Conservation (phyloP, 2,888 invertebrate species). For the Conomelus anceps region DNA sequence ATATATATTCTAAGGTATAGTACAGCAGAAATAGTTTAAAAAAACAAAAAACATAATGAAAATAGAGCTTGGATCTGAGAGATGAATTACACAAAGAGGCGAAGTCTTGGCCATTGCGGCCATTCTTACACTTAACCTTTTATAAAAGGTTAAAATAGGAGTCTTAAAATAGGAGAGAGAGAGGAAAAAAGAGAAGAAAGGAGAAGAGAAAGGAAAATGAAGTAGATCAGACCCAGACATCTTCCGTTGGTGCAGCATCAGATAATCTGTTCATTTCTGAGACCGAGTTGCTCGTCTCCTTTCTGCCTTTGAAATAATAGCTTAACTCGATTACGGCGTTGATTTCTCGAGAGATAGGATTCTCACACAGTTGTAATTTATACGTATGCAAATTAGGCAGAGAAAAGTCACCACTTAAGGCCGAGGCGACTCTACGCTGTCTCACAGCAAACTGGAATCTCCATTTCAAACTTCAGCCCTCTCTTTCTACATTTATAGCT, state of each 20-base stretch:
- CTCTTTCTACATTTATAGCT: too few relatives aligned
- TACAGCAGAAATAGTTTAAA: too few relatives aligned
- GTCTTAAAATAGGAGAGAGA: neutral
- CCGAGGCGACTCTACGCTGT: neutral
- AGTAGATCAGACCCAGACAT: neutral
- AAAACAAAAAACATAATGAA: too few relatives aligned
- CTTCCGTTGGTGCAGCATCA: neutral
- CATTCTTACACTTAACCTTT: too few relatives aligned
- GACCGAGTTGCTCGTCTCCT: neutral
- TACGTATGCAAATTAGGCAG: neutral
- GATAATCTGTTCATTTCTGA: neutral
- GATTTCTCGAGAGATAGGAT: neutral
- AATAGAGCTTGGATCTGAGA: too few relatives aligned
- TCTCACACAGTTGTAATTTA: neutral
- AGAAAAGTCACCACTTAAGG: neutral
- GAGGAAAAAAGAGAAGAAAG: neutral
- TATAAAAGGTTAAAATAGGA: neutral
- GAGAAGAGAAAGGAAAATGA: neutral
- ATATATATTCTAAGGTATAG: too few relatives aligned
- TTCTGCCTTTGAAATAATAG: neutral
- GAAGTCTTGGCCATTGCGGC: too few relatives aligned
- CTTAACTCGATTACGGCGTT: neutral
- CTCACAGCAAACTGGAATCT: neutral
- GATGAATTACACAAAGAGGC: too few relatives aligned
- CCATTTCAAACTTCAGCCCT: neutral